Evolutionary conservation across 2,888 invertebrate genomes (phyloP), one percentile per base, ranked within the genome.

Genomic region (Epsilonema sp.): DNA sequence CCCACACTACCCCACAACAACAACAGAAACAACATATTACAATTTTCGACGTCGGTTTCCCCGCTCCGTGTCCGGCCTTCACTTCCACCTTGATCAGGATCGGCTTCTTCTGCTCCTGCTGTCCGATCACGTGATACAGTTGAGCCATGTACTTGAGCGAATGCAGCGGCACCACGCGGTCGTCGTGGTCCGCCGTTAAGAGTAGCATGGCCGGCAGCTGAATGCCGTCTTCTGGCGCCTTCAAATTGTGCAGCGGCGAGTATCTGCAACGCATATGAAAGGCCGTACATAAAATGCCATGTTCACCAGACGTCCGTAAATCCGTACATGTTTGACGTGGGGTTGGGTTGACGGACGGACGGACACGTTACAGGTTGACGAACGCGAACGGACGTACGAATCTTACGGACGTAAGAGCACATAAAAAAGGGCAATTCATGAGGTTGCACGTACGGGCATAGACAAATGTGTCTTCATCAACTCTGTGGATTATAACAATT

Each of bases 101-200:
- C 1, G 94, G 94, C 58, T 83, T 83, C 20, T 66, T 75, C 74
- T 87, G 59, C 16, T 19, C 38, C 11, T 26, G 26, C 8, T 31
- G 8, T 8, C 19, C 4, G 3, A 55, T 51, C 38, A 73, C 74
- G 60, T 83, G 73, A 64, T 97, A 94, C 50, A 97, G 71, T 58
- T 82, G 77, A 1, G 94, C 90, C 50, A 84, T 80, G 69, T 81
- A 85, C 71, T 97, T 97, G 42, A 92, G 75, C 51, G 90, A 89
- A 73, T 97, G 97, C 54, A 89, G 75, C 44, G 94, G 94, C 54
- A 92, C 92, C 53, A 97, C 94, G 56, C 94, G 78, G 72, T 94
- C 92, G 71, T 94, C 92, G 70, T 94, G 92, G 73, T 94, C 92
- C 21, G 86, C 92, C n/a, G 92, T 92, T 56, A 87, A 71, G 51